phyloP scores from a whole-genome alignment of 2,888 invertebrate species.

The Zonitis immaculata region DNA sequence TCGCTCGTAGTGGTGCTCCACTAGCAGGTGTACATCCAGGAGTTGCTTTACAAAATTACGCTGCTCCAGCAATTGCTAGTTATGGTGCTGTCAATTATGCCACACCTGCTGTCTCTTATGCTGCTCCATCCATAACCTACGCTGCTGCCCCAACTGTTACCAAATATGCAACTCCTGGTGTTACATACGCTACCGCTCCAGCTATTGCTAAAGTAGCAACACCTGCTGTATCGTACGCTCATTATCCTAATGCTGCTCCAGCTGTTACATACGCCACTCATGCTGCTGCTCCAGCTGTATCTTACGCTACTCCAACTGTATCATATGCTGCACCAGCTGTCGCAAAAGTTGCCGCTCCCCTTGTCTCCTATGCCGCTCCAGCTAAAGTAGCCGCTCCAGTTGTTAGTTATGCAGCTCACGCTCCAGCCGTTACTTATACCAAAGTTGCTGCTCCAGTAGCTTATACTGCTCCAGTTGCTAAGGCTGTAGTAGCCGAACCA shows the following conservation, averaged over 20 bases:
- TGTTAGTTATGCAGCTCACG: too few relatives aligned
- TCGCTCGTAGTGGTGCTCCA: constrained; percentile 10
- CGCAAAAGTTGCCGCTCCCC: too few relatives aligned
- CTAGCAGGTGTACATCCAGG: background rate
- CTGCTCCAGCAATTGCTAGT: constrained; percentile 12
- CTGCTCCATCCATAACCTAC: constrained; percentile 21
- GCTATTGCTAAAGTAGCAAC: constrained; percentile 19
- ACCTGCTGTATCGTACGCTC: too few relatives aligned
- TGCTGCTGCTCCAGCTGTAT: constrained; percentile 17
- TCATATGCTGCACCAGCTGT: constrained; percentile 14
- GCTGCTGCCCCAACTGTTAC: constrained; percentile 18
- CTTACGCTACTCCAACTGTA: constrained; percentile 15
- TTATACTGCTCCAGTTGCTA: constrained; percentile 37
- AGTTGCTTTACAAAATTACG: constrained; percentile 6
- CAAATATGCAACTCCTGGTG: constrained; percentile 26
- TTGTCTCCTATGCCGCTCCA: too few relatives aligned
- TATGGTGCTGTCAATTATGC: too few relatives aligned
- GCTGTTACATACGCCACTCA: constrained; percentile 14
- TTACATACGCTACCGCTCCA: constrained; percentile 37
- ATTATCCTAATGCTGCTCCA: constrained; percentile 15
- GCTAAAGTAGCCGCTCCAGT: constrained; percentile 16
- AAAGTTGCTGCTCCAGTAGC: constrained; percentile 21
- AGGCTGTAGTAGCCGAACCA: constrained; percentile 45
- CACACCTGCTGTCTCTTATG: constrained; percentile 23
- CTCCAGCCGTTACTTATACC: constrained; percentile 2